Base-by-base conservation (phyloP, 2,888 invertebrate genomes). In the Gibbula magus region DNA sequence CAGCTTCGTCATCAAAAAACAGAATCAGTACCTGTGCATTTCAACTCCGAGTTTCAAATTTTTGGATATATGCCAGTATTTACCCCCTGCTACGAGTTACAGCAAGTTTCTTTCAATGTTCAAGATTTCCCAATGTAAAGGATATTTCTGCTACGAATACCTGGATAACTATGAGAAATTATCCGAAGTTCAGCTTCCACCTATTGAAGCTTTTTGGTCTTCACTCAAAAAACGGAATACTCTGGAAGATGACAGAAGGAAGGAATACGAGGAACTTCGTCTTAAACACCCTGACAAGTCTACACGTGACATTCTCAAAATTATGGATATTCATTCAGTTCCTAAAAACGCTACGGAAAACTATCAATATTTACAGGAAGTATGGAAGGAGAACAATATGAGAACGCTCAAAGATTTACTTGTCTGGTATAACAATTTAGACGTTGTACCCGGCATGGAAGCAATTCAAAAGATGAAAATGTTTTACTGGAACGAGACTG, bases 381-480 rank as follows among this genome's bases (percentile, higher is more conserved):
- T 66, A 32, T 66, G 66, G 66, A 66, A 66, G 66, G 35, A 45
- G 45, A 51, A 73, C 20, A 25, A 25, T n/a, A 73, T 73, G 73
- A 22, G 22, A 5, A 73, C 73, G 18, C 22, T 73, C 16, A 73
- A 73, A 45, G 73, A 73, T 20, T 73, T 73, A 39, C 35, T 73
- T n/a, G 51, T 73, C n/a, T 73, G 73, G 73, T 73, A 73, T 45
- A 73, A 73, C 51, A 73, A 73, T 20, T 22, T 73, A 16, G 73
- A 73, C 18, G 73, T 73, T 13, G 35, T 35, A 73, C 73, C 73
- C 18, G 73, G 35, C 18, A 39, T 73, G 39, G 73, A 73, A 39
- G 73, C 73, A 16, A 73, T 73, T 22, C 22, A 32, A 51, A 32
- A 39, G 22, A 32, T 73, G 16, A 73, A 73, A n/a, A 39, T 4